These are phyloP conservation scores for Tangara arthus DNA, from an alignment of 2,797 vertebrate species.

Conservation along the genomic window DNA sequence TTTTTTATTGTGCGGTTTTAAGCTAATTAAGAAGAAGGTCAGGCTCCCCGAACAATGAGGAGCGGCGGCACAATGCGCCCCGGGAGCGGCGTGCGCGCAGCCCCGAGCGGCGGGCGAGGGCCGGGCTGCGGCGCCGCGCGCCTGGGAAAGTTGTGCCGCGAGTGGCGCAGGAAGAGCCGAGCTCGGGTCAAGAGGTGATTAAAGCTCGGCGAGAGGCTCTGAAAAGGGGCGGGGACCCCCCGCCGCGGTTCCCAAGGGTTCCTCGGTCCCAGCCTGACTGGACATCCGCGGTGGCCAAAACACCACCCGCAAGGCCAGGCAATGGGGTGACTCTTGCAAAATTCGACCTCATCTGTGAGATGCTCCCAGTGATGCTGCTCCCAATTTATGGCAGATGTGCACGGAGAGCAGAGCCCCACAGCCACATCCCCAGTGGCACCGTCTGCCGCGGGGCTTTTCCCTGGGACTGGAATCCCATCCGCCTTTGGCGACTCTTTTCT, in stretches of 20 bases:
- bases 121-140: background rate
- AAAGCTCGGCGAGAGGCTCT: background rate
- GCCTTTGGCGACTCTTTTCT: accelerated
- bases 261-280: background rate
- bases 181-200: background rate
- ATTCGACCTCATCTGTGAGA: accelerated
- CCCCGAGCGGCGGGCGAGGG: background rate
- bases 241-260: background rate
- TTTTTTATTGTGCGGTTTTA: slow-evolving; percentile 59
- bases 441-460: background rate
- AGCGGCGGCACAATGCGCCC: background rate
- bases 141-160: slow-evolving; percentile 8
- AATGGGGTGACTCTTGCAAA: background rate
- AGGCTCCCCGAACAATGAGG: slow-evolving; percentile 23
- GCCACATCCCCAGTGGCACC: accelerated
- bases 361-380: background rate
- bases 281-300: background rate
- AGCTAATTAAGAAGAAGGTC: slow-evolving; percentile 68
- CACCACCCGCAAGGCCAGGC: accelerated
- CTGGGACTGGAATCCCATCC: background rate
- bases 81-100: background rate
- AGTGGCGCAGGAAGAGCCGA: background rate
- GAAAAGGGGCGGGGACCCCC: background rate
- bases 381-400: background rate
- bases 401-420: background rate